Conservation (phyloP, 2,888 invertebrate species). For the Phrixothrix hirtus region DNA sequence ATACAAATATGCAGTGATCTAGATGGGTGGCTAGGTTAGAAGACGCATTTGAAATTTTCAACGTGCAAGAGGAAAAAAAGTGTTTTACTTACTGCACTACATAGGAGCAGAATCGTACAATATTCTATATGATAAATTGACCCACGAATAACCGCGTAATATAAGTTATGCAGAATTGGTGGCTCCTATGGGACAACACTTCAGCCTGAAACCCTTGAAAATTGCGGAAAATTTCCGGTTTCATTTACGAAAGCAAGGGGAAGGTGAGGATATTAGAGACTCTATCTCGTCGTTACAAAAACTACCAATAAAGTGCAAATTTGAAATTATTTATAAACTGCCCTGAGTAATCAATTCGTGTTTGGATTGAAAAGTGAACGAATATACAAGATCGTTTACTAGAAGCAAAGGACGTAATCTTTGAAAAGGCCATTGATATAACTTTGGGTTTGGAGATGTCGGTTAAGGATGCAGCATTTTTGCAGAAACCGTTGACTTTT, state of each 20-base stretch:
- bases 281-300: neutral
- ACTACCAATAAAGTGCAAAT: neutral
- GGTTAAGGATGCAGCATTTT: too few species aligned
- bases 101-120: neutral
- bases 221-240: constrained; percentile 3
- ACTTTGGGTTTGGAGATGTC: too few species aligned
- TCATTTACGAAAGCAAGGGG: constrained; percentile 1
- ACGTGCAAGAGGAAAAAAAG: neutral
- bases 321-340: neutral
- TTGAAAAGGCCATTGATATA: too few species aligned
- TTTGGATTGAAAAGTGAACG: neutral
- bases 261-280: neutral
- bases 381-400: too few species aligned
- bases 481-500: too few species aligned
- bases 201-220: neutral
- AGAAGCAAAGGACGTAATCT: too few species aligned
- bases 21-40: neutral
- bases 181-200: neutral
- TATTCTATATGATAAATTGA: neutral
- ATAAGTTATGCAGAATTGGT: neutral
- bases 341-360: too few species aligned
- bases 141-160: neutral
- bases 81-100: neutral
- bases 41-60: neutral
- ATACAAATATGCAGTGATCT: neutral